phyloP scores from a whole-genome alignment of 1,140 invertebrate species.

The Zeugodacus cucurbitae region DNA sequence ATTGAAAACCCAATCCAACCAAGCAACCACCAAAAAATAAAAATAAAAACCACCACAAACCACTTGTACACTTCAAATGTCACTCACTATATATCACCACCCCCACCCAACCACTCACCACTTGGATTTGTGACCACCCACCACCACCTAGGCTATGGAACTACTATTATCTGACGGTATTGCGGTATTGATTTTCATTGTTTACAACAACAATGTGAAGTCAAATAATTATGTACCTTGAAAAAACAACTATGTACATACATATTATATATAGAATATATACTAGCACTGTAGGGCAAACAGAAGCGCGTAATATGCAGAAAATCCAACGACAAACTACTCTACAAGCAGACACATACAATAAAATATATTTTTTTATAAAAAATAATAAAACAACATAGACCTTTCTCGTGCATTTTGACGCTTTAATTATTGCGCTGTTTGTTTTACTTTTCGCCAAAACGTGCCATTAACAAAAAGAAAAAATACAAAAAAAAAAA shows the following conservation, averaged over 20 bases:
- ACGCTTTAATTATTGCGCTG: background rate
- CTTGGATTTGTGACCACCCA: conserved; percentile 11
- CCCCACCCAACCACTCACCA: background rate
- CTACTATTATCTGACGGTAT: background rate
- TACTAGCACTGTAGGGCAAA: background rate
- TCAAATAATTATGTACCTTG: background rate
- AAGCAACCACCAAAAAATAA: conserved; percentile 6
- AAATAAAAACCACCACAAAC: conserved; percentile 13
- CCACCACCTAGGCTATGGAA: conserved; percentile 11
- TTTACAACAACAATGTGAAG: background rate
- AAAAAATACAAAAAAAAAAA: background rate
- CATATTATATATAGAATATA: background rate
- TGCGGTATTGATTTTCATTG: background rate
- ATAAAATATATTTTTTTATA: background rate
- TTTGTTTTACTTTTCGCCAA: background rate
- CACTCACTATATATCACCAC: background rate
- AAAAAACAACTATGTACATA: background rate
- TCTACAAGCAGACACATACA: background rate
- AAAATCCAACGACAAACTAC: background rate
- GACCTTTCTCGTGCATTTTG: background rate
- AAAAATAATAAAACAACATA: background rate
- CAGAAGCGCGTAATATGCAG: background rate
- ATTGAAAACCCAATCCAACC: conserved; percentile 4
- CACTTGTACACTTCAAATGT: conserved; percentile 19
- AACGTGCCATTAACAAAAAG: background rate